These are phyloP conservation scores for Bedellia somnulentella DNA, from an alignment of 2,888 invertebrate species.

Conservation along the genomic window DNA sequence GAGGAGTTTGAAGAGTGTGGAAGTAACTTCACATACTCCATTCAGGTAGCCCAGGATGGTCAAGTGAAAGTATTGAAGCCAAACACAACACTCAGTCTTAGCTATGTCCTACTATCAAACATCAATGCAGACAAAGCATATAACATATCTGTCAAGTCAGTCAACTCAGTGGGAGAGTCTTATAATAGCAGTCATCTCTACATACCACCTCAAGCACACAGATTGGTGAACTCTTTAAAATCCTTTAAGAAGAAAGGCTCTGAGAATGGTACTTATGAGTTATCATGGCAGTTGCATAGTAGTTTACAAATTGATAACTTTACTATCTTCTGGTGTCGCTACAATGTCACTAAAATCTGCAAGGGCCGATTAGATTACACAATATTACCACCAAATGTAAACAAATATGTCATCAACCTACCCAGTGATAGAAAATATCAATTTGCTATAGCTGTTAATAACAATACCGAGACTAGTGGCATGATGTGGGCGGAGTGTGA, in stretches of 20 bases:
- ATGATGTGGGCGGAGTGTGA: conserved; percentile 83
- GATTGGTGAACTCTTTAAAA: conserved; percentile 33
- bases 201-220: conserved; percentile 58
- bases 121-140: too few species aligned
- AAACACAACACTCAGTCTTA: conserved; percentile 56
- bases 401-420: conserved; percentile 63
- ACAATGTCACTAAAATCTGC: conserved; percentile 52
- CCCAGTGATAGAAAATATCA: conserved; percentile 64
- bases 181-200: conserved; percentile 56
- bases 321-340: conserved; percentile 79
- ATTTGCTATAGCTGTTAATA: conserved; percentile 83
- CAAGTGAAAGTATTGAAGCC: conserved; percentile 15
- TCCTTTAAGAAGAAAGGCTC: conserved; percentile 74
- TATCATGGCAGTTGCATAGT: conserved; percentile 67
- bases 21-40: conserved; percentile 69
- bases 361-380: conserved; percentile 50
- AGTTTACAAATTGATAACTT: conserved; percentile 69
- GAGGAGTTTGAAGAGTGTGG: conserved; percentile 71
- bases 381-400: conserved; percentile 26
- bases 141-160: conserved; percentile 61
- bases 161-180: conserved; percentile 64
- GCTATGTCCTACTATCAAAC: conserved; percentile 36
- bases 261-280: conserved; percentile 69
- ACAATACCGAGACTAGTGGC: conserved; percentile 70
- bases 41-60: conserved; percentile 32